Evolutionary conservation across 2,113 vertebrate genomes (phyloP), one percentile per base, ranked within the genome.

Genomic region (Entomyzon cyanotis): DNA sequence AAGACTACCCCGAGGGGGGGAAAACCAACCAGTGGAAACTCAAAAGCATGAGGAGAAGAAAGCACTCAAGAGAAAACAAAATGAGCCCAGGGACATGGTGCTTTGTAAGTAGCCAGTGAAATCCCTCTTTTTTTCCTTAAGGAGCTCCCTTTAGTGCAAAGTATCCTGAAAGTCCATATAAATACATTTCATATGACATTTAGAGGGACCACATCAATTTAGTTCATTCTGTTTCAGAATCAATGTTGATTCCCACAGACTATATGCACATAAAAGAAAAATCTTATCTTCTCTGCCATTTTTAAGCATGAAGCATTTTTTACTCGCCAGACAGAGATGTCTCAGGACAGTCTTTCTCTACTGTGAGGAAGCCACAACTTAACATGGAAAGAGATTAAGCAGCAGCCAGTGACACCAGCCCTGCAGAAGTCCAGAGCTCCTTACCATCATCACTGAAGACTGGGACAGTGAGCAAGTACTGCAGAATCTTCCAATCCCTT

Each of bases 381-480:
- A 52, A 87, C 31, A 60, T 5, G 39, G 44, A 53, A 56, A 69
- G 80, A 58, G 46, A 31, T 49, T 11, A n/a, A 37, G 23, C 39
- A 69, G 42, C 3, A 49, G 12, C 27, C 33, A 47, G 60, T 23
- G 37, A 60, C 60, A 87, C 25, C 39, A 49, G 22, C 10, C 35
- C 56, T 11, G 4, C 37, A 35, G 14, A n/a, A 27, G 37, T 14
- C 10, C 31, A 84, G 28, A 74, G 56, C 46, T 35, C 86, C 98
- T 96, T 96, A 99, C 99, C 99, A 28, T 99, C 99, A 71, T 99
- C 99, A 22, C 97, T 98, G 97, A 99, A 99, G 17, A 99, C 98
- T 2, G 99, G 99, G 1, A 98, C 97, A 1, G 99, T 99, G 63
- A 99, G 98, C 91, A 99, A 98, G 81, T 99, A 98, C 91, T 99